Base-by-base conservation (phyloP, 2,888 invertebrate genomes). In the Campopleginae sp. region DNA sequence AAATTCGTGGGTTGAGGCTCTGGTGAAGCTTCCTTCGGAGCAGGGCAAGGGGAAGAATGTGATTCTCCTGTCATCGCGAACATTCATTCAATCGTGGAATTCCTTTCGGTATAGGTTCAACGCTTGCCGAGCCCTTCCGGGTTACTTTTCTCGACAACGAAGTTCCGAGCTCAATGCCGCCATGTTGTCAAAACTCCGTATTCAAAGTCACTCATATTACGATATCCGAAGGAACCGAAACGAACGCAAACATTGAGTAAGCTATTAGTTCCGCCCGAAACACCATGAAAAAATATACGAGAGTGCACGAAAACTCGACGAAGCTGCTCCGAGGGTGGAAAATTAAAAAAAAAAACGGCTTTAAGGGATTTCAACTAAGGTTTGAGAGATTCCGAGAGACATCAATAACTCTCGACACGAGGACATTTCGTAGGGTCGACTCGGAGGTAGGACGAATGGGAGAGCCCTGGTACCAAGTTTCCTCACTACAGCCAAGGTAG, bases 381-480 rank as follows among this genome's bases (percentile, higher is more conserved):
- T 46, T 70, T 27, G 70, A 10, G 8, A 48, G 46, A 38, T 23
- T 31, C 31, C n/a, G 31, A 27, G n/a, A 46, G 27, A 31, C 70
- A 46, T 70, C 46, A 46, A 70, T n/a, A 31, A 46, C 46, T n/a
- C 31, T 46, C 44, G 44, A 46, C 27, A 70, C 17, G 46, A 27
- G 31, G n/a, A 48, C 51, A 51, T 48, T 71, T 71, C 33, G 71
- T 33, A 58, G 65, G 77, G 68, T 44, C 68, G n/a, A n/a, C n/a
- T n/a, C 19, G n/a, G 72, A 44, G 76, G 54, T 1, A 75, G 46
- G 58, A 58, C 70, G 75, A 61, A 63, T 65, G 82, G 51, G 66
- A 82, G 46, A 82, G 46, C 33, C 51, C 58, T 27, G 14, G 23
- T 27, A 58, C n/a, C 23, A 58, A 58, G 66, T 44, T 38, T 42